Evolutionary conservation across 2,888 invertebrate genomes (phyloP).

Genomic region (Strigamia transsilvanica): DNA sequence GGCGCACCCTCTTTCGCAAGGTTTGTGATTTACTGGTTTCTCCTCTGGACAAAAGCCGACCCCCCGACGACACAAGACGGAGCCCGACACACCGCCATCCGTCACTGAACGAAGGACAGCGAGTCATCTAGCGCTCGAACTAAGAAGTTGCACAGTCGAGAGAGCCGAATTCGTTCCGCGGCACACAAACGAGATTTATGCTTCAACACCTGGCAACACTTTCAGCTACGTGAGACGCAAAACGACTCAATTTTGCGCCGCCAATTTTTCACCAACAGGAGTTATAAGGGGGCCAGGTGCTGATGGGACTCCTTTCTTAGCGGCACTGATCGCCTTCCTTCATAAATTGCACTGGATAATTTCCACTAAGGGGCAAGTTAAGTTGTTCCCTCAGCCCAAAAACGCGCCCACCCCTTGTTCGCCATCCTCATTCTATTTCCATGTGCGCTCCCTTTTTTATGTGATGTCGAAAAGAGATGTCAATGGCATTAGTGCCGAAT

Average conservation of each 20-base stretch:
- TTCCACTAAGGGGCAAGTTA: conserved; percentile 21
- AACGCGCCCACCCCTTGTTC: neutral
- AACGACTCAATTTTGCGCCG: conserved; percentile 13
- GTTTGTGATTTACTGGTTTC: conserved; percentile 25
- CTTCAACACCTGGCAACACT: conserved; percentile 37
- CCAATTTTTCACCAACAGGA: conserved; percentile 14
- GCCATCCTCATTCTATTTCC: neutral
- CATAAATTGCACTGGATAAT: conserved; percentile 32
- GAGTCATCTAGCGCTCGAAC: neutral
- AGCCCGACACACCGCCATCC: conserved; percentile 22
- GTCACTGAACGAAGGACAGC: neutral
- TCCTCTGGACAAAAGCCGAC: conserved; percentile 19
- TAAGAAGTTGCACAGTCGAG: neutral
- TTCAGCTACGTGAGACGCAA: neutral
- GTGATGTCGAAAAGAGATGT: conserved; percentile 7
- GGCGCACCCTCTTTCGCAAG: conserved; percentile 22
- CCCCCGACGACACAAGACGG: conserved; percentile 12
- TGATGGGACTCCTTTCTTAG: neutral
- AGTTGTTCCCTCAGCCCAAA: neutral
- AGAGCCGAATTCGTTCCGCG: conserved; percentile 11
- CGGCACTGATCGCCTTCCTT: neutral
- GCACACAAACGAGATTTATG: conserved; percentile 36
- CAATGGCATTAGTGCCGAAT: conserved; percentile 11
- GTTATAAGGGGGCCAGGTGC: neutral
- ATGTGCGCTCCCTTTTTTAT: conserved; percentile 10